A percentile compares a stretch with the other conserved stretches of the same genome.
These are phyloP conservation scores for Pristiophorus japonicus DNA, from an alignment of 2,113 vertebrate species.

Conservation along the genomic window DNA sequence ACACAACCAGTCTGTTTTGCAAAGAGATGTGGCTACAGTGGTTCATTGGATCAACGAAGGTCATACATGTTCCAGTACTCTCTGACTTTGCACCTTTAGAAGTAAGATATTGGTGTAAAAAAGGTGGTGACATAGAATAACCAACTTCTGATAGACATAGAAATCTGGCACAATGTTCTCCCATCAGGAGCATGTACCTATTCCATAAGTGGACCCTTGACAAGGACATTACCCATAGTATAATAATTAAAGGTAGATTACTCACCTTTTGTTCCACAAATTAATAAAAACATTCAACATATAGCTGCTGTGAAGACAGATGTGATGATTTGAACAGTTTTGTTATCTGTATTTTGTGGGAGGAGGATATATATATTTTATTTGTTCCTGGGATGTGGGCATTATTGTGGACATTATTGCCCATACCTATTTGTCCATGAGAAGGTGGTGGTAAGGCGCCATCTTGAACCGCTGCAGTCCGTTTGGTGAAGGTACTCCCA, in stretches of 20 bases:
- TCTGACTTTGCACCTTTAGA: neutral
- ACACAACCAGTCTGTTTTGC: neutral
- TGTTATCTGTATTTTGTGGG: neutral
- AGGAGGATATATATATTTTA: too few relatives aligned
- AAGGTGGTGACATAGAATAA: neutral
- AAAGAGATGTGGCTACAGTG: neutral
- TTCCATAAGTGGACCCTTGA: neutral
- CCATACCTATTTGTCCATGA: too few relatives aligned
- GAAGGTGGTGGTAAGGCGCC: too few relatives aligned
- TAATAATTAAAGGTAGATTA: neutral
- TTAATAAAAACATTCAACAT: neutral
- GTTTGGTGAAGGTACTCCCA: too few relatives aligned
- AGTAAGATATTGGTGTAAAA: neutral
- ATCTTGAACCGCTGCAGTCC: too few relatives aligned
- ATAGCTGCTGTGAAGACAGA: neutral
- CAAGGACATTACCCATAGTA: neutral
- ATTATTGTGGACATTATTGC: too few relatives aligned
- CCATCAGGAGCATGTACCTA: neutral
- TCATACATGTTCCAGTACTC: neutral
- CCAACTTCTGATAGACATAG: neutral
- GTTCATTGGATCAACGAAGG: neutral
- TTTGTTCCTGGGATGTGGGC: too few relatives aligned
- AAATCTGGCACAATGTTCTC: too few relatives aligned
- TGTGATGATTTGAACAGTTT: neutral
- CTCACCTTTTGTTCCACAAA: neutral